These are phyloP conservation scores for Drosophila atripex DNA, from an alignment of 2,888 invertebrate species.

Conservation along the genomic window DNA sequence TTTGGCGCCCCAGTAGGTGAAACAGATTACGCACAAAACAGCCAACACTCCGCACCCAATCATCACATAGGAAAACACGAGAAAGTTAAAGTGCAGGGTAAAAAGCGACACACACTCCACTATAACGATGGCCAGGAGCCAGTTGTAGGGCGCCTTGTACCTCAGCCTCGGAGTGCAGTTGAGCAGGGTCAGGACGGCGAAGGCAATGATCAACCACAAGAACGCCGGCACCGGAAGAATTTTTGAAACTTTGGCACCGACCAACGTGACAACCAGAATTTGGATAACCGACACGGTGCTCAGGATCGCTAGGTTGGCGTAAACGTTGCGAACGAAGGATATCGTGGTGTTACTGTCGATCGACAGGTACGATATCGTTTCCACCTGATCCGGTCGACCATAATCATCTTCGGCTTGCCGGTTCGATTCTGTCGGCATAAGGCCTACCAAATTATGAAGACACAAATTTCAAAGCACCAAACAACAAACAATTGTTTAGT, in stretches of 20 bases:
- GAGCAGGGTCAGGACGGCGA: neutral
- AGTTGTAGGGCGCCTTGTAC: neutral
- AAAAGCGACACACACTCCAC: neutral
- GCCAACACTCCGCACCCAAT: neutral
- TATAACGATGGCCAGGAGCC: neutral
- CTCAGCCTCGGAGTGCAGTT: neutral
- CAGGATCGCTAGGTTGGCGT: neutral
- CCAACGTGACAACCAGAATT: neutral
- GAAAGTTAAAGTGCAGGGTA: neutral
- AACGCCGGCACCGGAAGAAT: neutral
- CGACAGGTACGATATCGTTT: neutral
- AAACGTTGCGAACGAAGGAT: neutral
- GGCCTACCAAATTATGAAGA: neutral
- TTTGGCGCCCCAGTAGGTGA: neutral
- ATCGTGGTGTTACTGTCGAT: neutral
- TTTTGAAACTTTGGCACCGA: neutral
- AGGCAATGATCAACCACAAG: neutral
- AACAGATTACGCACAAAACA: neutral
- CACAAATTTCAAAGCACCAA: neutral
- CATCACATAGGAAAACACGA: neutral
- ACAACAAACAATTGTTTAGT: neutral
- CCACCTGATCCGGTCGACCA: neutral
- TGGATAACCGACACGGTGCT: neutral
- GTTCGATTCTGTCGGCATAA: neutral
- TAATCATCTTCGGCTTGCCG: neutral